Base-by-base conservation (phyloP, 2,113 vertebrate genomes). In the Hemiprocne comata region DNA sequence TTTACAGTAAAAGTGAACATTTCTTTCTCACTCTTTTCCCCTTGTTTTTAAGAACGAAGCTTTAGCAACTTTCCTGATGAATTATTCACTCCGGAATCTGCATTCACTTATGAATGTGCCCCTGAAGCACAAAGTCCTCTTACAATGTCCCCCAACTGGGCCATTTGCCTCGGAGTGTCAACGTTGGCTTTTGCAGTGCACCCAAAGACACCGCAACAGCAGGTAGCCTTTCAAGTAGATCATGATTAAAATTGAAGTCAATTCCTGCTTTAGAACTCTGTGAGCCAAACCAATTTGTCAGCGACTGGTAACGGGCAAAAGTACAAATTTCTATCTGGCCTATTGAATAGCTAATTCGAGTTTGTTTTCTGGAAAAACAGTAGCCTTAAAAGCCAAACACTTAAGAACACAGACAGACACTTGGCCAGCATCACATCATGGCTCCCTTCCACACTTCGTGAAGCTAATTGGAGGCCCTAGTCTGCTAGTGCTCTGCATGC, bases 261-360 rank as follows among this genome's bases (percentile, higher is more conserved):
- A 97, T 98, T 96, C 95, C 97, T 97, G 96, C 97, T 98, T 98
- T 96, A 97, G 96, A 97, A 97, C 97, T 95, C 95, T 92, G 97
- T 84, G 97, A 98, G 98, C 98, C 98, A 98, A 98, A 97, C 97
- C 98, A 98, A 98, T 98, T 98, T 98, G 98, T 98, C 97, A 98
- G 98, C 97, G 98, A 98, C 97, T 97, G 97, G 98, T 97, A 97
- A 96, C 72, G 97, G 98, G 98, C 98, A 98, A 96, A 98, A 98
- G 97, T 97, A 98, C 97, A 98, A 98, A 98, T 98, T 98, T 96
- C 98, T 97, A 97, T 97, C 98, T 96, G 95, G 96, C 94, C 97
- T 98, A 96, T 29, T 98, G 97, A 98, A 98, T 98, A 97, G 97
- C 98, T 98, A 98, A 98, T 98, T 98, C 96, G 98, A 98, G 98